Evolutionary conservation across 2,888 invertebrate genomes (phyloP), one percentile per base, ranked within the genome.

Genomic region (Doris montereyensis): DNA sequence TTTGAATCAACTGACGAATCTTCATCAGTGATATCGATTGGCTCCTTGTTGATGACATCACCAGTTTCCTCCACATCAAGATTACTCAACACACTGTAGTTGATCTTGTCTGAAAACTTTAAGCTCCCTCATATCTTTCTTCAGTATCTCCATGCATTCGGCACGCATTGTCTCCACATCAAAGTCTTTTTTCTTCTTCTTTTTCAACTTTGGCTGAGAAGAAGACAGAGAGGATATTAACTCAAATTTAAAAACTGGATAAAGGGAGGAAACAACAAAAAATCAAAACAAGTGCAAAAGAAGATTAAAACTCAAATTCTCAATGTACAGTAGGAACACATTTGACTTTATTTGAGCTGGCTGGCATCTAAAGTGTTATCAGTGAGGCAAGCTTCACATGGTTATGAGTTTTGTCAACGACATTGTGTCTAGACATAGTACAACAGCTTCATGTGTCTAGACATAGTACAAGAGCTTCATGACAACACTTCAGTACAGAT

Each of bases 21-120:
- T 21, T 57, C 78, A 4, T 74, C 78, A 57, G 65, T 26, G 24
- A 68, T 72, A 26, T 74, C 78, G 17, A 74, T 41, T 2, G 74
- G 70, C 17, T n/a, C 67, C 13, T 52, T 65, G 3, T 21, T 34
- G 4, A 30, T 10, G 24, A 35, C 2, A n/a, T 78, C 65, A n/a
- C 72, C 26, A 8, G 74, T 72, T 8, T 26, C 5, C 1, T 58
- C 28, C n/a, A 68, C 79, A 58, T 81, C 87, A 21, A 98, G 92
- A 85, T 95, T 96, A 91, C 96, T 96, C 80, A 99, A 92, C 58
- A 98, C 98, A 86, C 99, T 98, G 89, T 99, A 99, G 92, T 99
- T 98, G 77, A 99, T 98, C 93, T 99, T 99, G 2, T 94, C 95
- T 1, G 99, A 99, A 84, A 99, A 95, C 89, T 96, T 96, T n/a